A percentile compares a stretch with the other conserved stretches of the same genome.
Conservation (phyloP, 1,140 invertebrate species). For the Drosophila sp. region DNA sequence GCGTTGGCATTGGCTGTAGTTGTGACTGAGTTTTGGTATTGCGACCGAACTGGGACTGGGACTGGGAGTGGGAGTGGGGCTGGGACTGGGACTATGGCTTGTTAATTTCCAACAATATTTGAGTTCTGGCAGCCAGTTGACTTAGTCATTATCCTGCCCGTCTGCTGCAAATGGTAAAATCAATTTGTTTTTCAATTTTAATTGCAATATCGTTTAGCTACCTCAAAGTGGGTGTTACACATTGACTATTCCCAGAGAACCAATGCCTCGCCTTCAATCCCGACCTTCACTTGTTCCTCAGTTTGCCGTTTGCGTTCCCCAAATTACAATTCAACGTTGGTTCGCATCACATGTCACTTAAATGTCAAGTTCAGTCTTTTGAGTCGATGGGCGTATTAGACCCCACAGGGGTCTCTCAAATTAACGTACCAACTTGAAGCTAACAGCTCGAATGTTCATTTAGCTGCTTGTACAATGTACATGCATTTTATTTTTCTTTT, state of each 20-base stretch:
- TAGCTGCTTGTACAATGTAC: constrained; percentile 15
- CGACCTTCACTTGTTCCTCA: not conserved
- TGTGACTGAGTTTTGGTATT: not conserved
- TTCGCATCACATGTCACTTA: constrained; percentile 59
- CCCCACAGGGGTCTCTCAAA: constrained; percentile 15
- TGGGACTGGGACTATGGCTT: not conserved
- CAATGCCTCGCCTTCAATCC: not conserved
- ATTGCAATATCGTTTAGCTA: constrained; percentile 68
- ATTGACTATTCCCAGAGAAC: not conserved
- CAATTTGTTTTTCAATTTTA: constrained; percentile 62
- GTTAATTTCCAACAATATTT: constrained; percentile 32
- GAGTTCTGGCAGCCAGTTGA: constrained; percentile 22
- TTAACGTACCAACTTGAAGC: constrained; percentile 5
- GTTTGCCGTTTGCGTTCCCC: constrained; percentile 3
- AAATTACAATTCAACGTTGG: constrained; percentile 67
- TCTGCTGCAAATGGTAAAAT: constrained; percentile 61
- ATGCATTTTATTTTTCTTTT: constrained; percentile 60
- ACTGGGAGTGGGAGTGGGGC: not conserved
- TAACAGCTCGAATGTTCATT: not conserved
- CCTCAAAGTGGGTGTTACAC: constrained; percentile 22
- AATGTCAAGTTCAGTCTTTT: constrained; percentile 69
- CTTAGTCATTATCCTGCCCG: constrained; percentile 52
- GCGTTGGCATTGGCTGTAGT: not conserved
- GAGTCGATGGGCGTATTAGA: constrained; percentile 9
- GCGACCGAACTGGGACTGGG: not conserved